Base-by-base conservation (phyloP, 2,113 vertebrate species). In the Serilophus lunatus region DNA sequence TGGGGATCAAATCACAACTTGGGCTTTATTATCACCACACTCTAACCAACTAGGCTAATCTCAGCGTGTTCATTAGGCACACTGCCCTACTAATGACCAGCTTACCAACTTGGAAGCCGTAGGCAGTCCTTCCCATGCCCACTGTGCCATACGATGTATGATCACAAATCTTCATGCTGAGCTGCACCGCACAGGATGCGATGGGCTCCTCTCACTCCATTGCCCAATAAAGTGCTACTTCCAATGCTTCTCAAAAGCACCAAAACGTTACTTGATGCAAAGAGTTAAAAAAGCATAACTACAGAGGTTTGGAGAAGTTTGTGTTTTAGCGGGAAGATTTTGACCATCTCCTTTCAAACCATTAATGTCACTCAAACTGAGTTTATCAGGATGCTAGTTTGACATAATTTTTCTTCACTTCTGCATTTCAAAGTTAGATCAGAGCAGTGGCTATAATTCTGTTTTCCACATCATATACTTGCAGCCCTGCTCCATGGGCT, bases 181-280 rank as follows among this genome's bases (percentile, higher is more conserved):
- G 16, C 24, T 11, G 18, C 59, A 53, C 51, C n/a, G 36, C 1
- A 2, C 17, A 60, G 0, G 0, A 35, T 19, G 64, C 0, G 1
- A 36, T 8, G n/a, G 47, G 65, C 22, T 65, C 22, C 28, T 91
- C 54, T 12, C 18, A 9, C 14, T 60, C 29, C 23, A n/a, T 3
- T 56, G 60, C 36, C 49, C 36, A 31, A 8, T 33, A 40, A 79
- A 64, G 20, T 4, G 10, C 38, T 22, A 24, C 33, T 33, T 63
- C 70, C 81, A 38, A 10, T 0, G 2, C 10, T 54, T 66, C 65
- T 59, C 44, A 50, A 90, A 82, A 91, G 64, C 35, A 70, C 18
- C 26, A 47, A 29, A 13, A 63, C 11, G 7, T 33, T 66, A 50
- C 53, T 18, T 1, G 0, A 44, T 56, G 11, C 47, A 51, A 60